Evolutionary conservation across 2,797 vertebrate species (phyloP).

Genomic region (Jordanella pulchra): DNA sequence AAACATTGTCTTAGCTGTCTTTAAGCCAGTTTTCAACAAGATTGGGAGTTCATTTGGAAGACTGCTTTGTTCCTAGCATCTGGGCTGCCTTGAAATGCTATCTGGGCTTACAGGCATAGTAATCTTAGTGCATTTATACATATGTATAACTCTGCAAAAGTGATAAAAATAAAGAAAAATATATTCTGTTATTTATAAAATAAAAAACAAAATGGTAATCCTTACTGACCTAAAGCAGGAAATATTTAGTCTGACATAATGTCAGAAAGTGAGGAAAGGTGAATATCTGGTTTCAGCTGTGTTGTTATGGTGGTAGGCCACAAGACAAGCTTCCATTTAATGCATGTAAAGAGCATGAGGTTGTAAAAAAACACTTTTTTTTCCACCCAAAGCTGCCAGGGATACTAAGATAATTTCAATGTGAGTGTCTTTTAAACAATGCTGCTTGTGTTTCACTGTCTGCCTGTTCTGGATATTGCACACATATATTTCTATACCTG

Average conservation of each 20-base stretch:
- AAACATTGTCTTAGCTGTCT: too few species aligned
- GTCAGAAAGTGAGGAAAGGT: neutral
- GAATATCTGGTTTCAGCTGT: neutral
- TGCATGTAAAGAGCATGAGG: constrained; percentile 21
- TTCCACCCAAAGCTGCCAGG: constrained; percentile 8
- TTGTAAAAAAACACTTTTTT: constrained; percentile 27
- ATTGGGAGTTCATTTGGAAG: too few species aligned
- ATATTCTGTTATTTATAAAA: neutral
- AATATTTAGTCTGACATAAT: neutral
- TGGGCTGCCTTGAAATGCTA: neutral
- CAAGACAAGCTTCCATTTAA: constrained; percentile 38
- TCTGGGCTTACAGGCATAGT: neutral
- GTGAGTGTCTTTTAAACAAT: constrained; percentile 48
- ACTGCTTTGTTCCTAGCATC: too few species aligned
- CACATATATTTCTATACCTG: constrained; percentile 68
- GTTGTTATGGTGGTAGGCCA: constrained; percentile 24
- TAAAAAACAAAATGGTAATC: neutral
- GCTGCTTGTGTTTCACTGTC: constrained; percentile 35
- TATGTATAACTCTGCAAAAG: neutral
- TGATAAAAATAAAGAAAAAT: neutral
- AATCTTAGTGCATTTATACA: neutral
- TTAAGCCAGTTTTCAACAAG: too few species aligned
- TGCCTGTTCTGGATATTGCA: constrained; percentile 58
- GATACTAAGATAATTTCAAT: constrained; percentile 34
- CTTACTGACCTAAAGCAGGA: neutral